phyloP scores from a whole-genome alignment of 2,888 invertebrate genomes.

The Cheilosia impressa region DNA sequence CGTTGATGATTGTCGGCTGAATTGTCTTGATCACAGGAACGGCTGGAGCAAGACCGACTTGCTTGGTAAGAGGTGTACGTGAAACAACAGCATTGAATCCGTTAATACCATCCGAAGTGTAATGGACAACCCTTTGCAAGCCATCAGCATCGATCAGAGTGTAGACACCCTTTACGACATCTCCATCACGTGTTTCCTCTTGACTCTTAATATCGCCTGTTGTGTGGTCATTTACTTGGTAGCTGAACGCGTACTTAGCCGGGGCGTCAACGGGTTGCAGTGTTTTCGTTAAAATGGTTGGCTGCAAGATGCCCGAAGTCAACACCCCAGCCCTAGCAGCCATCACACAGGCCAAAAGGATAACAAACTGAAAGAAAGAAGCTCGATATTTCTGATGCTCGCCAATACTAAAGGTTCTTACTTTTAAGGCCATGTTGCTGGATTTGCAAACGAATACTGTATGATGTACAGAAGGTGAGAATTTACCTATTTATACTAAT shows the following conservation, averaged over 20 bases:
- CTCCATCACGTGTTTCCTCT: constrained; percentile 76
- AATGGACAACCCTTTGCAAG: constrained; percentile 76
- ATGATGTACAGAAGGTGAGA: constrained; percentile 47
- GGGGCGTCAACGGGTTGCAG: constrained; percentile 39
- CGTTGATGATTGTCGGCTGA: constrained; percentile 59
- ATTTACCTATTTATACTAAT: constrained; percentile 61
- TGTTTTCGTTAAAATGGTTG: constrained; percentile 44
- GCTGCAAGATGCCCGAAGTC: constrained; percentile 43
- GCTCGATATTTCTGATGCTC: neutral
- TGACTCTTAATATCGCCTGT: constrained; percentile 77
- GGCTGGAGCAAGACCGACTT: constrained; percentile 50
- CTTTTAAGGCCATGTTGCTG: constrained; percentile 67
- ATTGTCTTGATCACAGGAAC: constrained; percentile 54
- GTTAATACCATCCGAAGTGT: constrained; percentile 76
- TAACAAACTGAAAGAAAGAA: constrained; percentile 37
- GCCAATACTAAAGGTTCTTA: constrained; percentile 8
- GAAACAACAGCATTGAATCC: constrained; percentile 77
- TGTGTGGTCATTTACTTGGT: constrained; percentile 76
- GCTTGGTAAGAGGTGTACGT: constrained; percentile 67
- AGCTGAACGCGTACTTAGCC: constrained; percentile 76
- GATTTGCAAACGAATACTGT: constrained; percentile 47
- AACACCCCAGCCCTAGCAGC: constrained; percentile 40
- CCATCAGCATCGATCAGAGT: constrained; percentile 77
- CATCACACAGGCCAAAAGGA: constrained; percentile 52
- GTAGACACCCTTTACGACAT: constrained; percentile 77